A percentile compares a stretch with the other conserved stretches of the same genome.
phyloP scores from a whole-genome alignment of 2,797 vertebrate species.

The Melanotaenia boesemani region DNA sequence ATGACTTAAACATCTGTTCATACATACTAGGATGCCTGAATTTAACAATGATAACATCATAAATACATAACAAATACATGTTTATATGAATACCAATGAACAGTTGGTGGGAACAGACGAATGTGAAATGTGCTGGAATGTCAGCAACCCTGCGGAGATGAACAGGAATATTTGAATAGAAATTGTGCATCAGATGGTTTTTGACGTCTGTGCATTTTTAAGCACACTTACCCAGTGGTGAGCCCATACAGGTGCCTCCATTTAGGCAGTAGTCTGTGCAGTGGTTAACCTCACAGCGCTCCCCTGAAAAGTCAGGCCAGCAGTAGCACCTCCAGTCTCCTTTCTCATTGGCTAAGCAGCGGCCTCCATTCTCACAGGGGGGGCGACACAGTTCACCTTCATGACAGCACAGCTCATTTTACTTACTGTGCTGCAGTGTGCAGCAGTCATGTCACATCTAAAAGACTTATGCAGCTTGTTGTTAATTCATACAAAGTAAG shows the following conservation, averaged over 20 bases:
- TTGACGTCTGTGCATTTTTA: conserved; percentile 1
- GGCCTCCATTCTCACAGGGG: conserved; percentile 95
- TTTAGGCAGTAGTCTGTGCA: conserved; percentile 97
- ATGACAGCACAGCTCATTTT: conserved; percentile 36
- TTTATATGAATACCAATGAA: conserved; percentile 1
- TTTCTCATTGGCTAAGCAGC: conserved; percentile 95
- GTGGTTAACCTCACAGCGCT: conserved; percentile 95
- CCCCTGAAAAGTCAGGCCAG: conserved; percentile 97
- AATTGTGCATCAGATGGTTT: background rate
- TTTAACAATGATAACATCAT: background rate
- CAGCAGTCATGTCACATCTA: conserved; percentile 17
- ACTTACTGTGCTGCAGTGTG: conserved; percentile 26
- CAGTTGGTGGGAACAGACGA: background rate
- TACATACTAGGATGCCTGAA: background rate
- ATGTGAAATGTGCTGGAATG: background rate
- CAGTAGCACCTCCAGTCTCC: conserved; percentile 94
- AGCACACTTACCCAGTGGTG: conserved; percentile 88
- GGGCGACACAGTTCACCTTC: conserved; percentile 93
- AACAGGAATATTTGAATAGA: conserved; percentile 3
- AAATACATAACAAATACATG: background rate
- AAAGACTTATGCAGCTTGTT: background rate
- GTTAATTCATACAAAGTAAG: background rate
- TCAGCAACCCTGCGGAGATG: background rate
- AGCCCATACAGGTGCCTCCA: conserved; percentile 94
- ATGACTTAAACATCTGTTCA: background rate